Base-by-base conservation (phyloP, 2,113 vertebrate species). In the Nothoprocta pentlandii region DNA sequence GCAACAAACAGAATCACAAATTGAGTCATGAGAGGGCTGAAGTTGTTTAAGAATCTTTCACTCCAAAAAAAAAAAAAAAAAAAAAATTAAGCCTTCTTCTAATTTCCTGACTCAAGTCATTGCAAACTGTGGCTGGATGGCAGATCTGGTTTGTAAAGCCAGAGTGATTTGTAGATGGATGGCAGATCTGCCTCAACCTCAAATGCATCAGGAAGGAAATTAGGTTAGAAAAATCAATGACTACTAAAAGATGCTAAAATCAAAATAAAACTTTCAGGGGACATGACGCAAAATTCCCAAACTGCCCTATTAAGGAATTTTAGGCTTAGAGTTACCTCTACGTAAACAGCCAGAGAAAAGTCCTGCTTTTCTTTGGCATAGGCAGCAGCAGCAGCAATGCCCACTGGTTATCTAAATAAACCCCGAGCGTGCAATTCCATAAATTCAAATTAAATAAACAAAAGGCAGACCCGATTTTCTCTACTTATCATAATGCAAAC, bases 181-280 rank as follows among this genome's bases (percentile, higher is more conserved):
- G 68, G 86, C 80, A 95, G 90, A 92, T 56, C 79, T 95, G 82
- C 79, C 76, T 86, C 95, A 79, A 80, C 92, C 89, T 94, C 95
- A 96, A 95, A 92, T 93, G 85, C 34, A 89, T 86, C 79, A 83
- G 61, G 67, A 68, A 96, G 73, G 79, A 95, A 97, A 97, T 96
- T 87, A 96, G 32, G 73, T 94, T 95, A 87, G 81, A 64, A 89
- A 94, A 96, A 96, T 93, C 94, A 97, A 95, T 95, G 74, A 56
- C 63, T 92, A 74, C 79, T 96, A 96, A 94, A 85, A 79, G 85
- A 85, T 76, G 91, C 82, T 79, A 90, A 96, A 94, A 92, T 84
- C 13, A 94, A 94, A 96, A 93, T 56, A 90, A 53, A 88, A 86
- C 68, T 96, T 95, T 91, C 62, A 47, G 47, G 51, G 32, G 89